A percentile compares a stretch with the other conserved stretches of the same genome.
Conservation (phyloP, 2,113 vertebrate species). For the Hippocampus comes region DNA sequence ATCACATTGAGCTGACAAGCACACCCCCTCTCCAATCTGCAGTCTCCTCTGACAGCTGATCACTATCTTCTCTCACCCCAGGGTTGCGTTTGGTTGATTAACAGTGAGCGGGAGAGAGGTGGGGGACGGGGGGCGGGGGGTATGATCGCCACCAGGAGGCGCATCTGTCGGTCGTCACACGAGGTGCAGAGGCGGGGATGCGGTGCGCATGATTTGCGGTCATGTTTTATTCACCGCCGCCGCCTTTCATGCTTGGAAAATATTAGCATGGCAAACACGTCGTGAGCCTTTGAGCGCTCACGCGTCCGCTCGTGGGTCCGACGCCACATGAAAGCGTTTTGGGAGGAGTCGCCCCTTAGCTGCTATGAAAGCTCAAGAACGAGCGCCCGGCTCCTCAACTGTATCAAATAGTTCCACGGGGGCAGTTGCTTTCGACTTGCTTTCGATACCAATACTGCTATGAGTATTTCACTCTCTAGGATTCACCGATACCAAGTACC, state of each 20-base stretch:
- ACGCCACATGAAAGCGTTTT: background rate
- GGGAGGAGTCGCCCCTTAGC: too few relatives aligned
- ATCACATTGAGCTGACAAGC: background rate
- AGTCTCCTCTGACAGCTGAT: constrained; percentile 23
- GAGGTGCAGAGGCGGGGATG: background rate
- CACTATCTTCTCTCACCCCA: constrained; percentile 32
- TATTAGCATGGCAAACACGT: constrained; percentile 47
- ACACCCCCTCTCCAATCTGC: background rate
- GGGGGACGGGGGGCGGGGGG: background rate
- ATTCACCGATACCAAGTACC: too few relatives aligned
- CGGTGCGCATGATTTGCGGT: constrained; percentile 53
- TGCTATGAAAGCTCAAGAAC: background rate
- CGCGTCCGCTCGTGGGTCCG: background rate
- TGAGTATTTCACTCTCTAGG: too few relatives aligned
- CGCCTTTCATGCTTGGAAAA: constrained; percentile 51
- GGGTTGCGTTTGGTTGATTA: constrained; percentile 3
- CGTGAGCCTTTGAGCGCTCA: constrained; percentile 45
- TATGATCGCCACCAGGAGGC: background rate
- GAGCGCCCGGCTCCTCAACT: background rate
- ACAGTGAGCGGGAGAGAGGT: background rate
- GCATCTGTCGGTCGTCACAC: background rate
- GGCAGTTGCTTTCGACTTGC: too few relatives aligned
- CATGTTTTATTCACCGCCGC: constrained; percentile 50
- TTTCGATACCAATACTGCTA: too few relatives aligned
- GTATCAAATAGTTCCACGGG: too few relatives aligned